A percentile compares a stretch with the other conserved stretches of the same genome.
Conservation (phyloP, 2,113 vertebrate genomes). For the Lates calcarifer region DNA sequence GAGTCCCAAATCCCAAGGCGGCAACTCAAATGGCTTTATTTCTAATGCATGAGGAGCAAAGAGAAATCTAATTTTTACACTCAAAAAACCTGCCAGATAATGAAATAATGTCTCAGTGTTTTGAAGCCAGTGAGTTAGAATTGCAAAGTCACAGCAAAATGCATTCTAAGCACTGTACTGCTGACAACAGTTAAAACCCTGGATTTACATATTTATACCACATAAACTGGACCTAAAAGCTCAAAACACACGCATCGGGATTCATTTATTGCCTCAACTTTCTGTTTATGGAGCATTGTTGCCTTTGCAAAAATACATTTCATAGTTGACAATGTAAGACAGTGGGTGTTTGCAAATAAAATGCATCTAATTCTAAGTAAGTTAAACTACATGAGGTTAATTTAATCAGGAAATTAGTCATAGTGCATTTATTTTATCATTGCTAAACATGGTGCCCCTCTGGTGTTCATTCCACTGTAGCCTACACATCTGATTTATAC, state of each 20-base stretch:
- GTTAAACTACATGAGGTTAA: background rate
- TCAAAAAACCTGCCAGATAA: constrained; percentile 3
- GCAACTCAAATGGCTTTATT: constrained; percentile 5
- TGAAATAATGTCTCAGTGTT: background rate
- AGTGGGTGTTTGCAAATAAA: background rate
- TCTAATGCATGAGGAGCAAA: constrained; percentile 12
- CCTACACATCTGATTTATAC: background rate
- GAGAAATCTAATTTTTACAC: constrained; percentile 18
- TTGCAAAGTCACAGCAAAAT: constrained; percentile 31
- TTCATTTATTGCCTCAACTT: background rate
- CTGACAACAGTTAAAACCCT: constrained; percentile 21
- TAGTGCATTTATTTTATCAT: background rate
- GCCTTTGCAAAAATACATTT: constrained; percentile 1
- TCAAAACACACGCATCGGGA: background rate
- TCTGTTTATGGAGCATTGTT: constrained; percentile 7
- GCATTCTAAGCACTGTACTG: background rate
- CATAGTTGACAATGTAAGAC: constrained; percentile 3
- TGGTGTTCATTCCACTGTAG: background rate
- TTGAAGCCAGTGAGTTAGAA: constrained; percentile 6
- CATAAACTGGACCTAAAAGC: constrained; percentile 9
- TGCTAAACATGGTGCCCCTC: background rate
- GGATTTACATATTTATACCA: constrained; percentile 10
- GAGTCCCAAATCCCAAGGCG: constrained; percentile 20
- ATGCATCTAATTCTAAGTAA: background rate
- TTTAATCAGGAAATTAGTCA: background rate